Percentiles rank a stretch among this genome's conserved stretches.
Conservation (phyloP, 1,140 invertebrate species). For the Diprion similis region DNA sequence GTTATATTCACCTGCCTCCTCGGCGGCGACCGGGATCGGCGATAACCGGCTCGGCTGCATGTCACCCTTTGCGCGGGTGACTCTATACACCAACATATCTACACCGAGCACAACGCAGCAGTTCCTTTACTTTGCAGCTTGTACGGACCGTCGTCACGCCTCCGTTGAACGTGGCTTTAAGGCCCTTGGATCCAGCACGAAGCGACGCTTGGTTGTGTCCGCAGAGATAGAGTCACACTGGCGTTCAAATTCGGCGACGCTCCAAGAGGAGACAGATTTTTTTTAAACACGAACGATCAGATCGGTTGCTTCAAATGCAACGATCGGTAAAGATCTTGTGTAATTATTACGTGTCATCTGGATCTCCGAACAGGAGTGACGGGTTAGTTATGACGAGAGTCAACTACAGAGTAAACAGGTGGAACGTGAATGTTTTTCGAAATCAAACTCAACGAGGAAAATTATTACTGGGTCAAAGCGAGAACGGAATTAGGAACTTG, state of each 20-base stretch:
- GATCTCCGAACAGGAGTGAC: not conserved
- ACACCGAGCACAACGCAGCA: not conserved
- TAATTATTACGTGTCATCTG: not conserved
- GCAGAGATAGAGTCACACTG: not conserved
- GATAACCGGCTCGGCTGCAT: slow-evolving; percentile 60
- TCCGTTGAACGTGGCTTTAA: slow-evolving; percentile 39
- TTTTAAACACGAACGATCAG: no score
- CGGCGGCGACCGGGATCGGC: slow-evolving; percentile 30
- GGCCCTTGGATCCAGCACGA: slow-evolving; percentile 11
- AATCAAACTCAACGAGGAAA: not conserved
- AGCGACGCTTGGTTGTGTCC: not conserved
- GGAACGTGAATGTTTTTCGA: not conserved
- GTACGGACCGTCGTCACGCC: slow-evolving; percentile 48
- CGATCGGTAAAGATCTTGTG: not conserved
- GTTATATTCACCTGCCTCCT: slow-evolving; percentile 55
- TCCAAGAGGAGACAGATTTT: no score
- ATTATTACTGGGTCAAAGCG: no score
- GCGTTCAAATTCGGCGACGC: not conserved
- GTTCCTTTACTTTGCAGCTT: slow-evolving; percentile 54
- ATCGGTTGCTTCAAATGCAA: no score
- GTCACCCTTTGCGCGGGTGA: slow-evolving; percentile 60
- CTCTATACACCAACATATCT: slow-evolving; percentile 42
- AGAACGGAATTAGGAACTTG: no score
- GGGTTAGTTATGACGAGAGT: not conserved
- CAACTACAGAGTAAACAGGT: not conserved